Evolutionary conservation across 64 coral and sea anemone genomes (phyloP), one percentile per base, ranked within the genome.

Genomic region (Hydrozoanthus tunicans): DNA sequence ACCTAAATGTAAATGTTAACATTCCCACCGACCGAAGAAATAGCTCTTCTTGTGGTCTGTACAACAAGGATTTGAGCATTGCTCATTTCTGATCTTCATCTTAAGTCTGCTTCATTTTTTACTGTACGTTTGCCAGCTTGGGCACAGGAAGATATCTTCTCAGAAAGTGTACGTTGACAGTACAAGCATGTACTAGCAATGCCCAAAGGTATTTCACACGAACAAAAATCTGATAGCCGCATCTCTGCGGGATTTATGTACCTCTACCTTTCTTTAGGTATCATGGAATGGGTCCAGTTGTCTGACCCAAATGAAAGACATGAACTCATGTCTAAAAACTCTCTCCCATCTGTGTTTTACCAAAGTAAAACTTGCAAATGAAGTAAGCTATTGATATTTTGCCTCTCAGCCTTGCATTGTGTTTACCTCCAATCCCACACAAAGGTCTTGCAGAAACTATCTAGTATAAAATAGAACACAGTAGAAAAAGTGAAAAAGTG

Each of bases 361-460:
- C n/a, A 93, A 78, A 85, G 88, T 69, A 91, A 92, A 92, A 53
- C 93, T 53, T 73, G 94, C 85, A 93, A 80, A 93, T 56, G 60
- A 58, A 64, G 83, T 70, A 68, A 96, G 81, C 78, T 89, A 78
- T 62, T 82, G 62, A 70, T 96, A 91, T 80, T 96, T 96, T 72
- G 91, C 91, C 91, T 96, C 94, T 24, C 91, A 90, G 55, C 94
- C 94, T 70, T 96, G 94, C 91, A 96, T 96, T 6, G 94, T 90
- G 67, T 93, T 96, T 78, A 96, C 93, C 13, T 91, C 94, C 27
- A 93, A 75, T 27, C 91, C 94, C 61, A 95, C 89, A 51, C 69
- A 53, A 79, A 91, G 77, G 51, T 51, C 74, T 58, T 78, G 58
- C 62, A 91, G 86, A n/a, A 91, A 73, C 73, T 59, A 78, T 11